Evolutionary conservation across 2,888 invertebrate genomes (phyloP).

Genomic region (Diploptera punctata): DNA sequence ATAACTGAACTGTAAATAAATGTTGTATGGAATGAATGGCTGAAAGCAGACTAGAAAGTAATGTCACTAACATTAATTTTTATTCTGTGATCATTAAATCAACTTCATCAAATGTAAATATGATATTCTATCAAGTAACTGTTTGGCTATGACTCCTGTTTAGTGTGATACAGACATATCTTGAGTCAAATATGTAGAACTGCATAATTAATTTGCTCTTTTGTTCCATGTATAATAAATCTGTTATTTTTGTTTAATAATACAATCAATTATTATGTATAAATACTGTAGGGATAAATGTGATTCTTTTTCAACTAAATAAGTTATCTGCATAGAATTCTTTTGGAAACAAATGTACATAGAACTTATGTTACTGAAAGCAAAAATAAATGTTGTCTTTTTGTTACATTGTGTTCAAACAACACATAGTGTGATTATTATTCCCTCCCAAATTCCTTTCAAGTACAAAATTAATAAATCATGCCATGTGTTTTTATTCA

Average conservation of each 20-base stretch:
- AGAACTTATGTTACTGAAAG: conserved; percentile 40
- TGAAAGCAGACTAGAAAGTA: conserved; percentile 1
- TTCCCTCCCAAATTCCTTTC: too few relatives aligned
- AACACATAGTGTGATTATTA: too few relatives aligned
- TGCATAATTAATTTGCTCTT: neutral
- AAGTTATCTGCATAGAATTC: conserved; percentile 31
- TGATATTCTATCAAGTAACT: conserved; percentile 15
- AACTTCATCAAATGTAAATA: conserved; percentile 25
- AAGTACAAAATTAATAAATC: too few relatives aligned
- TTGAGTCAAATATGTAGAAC: conserved; percentile 25
- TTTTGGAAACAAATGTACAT: conserved; percentile 31
- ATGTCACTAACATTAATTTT: too few relatives aligned
- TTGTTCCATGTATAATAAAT: conserved; percentile 4
- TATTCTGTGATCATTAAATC: neutral
- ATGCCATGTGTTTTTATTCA: too few relatives aligned
- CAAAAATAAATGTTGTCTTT: conserved; percentile 41
- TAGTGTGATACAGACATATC: conserved; percentile 34
- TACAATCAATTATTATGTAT: conserved; percentile 23
- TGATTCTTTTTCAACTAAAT: conserved; percentile 25
- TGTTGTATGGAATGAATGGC: conserved; percentile 18
- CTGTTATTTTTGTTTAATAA: conserved; percentile 8
- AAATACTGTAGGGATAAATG: conserved; percentile 31
- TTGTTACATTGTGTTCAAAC: conserved; percentile 39
- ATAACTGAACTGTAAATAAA: conserved; percentile 20
- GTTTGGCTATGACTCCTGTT: conserved; percentile 22